Base-by-base conservation (phyloP, 37 sponge, comb jelly and placozoan genomes). In the Geodia barretti region DNA sequence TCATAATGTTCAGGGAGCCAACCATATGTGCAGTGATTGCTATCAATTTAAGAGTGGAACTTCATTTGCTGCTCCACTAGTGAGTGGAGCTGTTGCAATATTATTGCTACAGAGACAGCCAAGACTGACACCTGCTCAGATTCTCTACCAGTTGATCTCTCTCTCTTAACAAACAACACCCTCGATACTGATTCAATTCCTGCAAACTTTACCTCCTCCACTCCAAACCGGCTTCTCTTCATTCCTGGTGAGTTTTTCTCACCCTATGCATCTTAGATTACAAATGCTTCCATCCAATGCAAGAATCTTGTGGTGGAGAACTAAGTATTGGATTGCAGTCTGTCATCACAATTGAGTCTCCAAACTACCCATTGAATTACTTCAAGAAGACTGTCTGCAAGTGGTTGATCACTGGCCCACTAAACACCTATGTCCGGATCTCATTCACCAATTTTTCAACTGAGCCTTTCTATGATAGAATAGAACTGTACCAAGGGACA, bases 21-120 rank as follows among this genome's bases (percentile, higher is more conserved):
- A 77, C 32, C 39, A 54, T 24, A 34, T 58, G 4, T 92, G 93
- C 37, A 67, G 9, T 21, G 39, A 43, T 4, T 92, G 93, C 41
- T 26, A 26, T 0, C 79, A 64, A 64, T 29, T 40, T 34, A 34
- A 69, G 30, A 88, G 82, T 65, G 93, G 93, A 0, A 88, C 93
- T 24, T 85, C 86, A 21, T 82, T 88, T 85, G 34, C 86, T 25
- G 81, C 89, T 28, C 85, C 86, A 0, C 38, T 92, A 5, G 93
- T 88, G 23, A 80, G 84, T 35, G 93, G 89, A 39, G 82, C 73
- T 7, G 82, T 77, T 5, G 93, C 93, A 1, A 67, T 84, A 24
- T n/a, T n/a, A n/a, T 43, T 71, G 11, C 82, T 92, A 33, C 68
- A 80, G 40, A 31, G 62, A 61, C 77, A 92, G 41, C 93, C 93